Evolutionary conservation across 2,113 vertebrate species (phyloP).

Genomic region (Vulpes vulpes): DNA sequence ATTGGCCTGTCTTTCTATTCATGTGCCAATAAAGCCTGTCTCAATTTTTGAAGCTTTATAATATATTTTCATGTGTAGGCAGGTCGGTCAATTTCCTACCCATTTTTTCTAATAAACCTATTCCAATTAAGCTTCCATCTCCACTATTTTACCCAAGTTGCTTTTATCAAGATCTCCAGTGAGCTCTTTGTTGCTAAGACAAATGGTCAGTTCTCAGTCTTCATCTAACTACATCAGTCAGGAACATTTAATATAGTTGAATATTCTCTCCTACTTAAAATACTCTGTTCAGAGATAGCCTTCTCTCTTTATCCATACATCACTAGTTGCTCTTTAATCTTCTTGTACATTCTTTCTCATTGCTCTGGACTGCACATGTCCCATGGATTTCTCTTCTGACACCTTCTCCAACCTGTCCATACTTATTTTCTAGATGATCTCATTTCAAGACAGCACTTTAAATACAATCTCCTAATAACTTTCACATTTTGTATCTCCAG

Average conservation of each 20-base stretch:
- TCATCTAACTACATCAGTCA: background rate
- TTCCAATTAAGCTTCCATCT: background rate
- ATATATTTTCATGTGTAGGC: background rate
- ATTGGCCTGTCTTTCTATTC: slow-evolving; percentile 48
- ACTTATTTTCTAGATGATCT: background rate
- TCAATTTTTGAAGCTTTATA: slow-evolving; percentile 42
- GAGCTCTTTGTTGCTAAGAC: background rate
- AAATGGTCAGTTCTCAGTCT: background rate
- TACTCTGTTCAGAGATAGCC: background rate
- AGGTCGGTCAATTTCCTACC: background rate
- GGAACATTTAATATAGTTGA: background rate
- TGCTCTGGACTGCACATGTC: background rate
- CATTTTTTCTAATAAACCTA: background rate
- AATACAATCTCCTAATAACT: background rate
- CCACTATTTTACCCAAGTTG: background rate
- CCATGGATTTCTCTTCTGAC: background rate
- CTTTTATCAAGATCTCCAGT: background rate
- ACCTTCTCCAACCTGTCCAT: background rate
- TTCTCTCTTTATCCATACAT: background rate
- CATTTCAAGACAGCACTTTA: background rate
- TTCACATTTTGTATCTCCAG: background rate
- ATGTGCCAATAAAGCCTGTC: slow-evolving; percentile 54
- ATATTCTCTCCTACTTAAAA: background rate
- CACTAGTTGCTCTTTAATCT: background rate
- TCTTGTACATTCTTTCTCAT: background rate